Conservation (phyloP, 2,888 invertebrate species). For the Amiota minor region DNA sequence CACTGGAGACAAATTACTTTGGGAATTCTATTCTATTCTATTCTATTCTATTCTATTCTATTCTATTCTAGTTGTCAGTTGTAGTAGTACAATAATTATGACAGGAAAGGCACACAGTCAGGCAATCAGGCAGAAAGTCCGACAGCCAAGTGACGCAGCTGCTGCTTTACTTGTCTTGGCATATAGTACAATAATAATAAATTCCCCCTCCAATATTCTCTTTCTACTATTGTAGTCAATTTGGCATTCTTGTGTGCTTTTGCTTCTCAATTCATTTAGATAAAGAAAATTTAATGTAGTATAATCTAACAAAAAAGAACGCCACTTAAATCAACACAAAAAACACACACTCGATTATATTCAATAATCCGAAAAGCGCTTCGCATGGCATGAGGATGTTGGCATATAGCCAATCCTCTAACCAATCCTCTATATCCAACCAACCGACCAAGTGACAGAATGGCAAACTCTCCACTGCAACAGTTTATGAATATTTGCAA, state of each 20-base stretch:
- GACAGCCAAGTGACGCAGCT: no score
- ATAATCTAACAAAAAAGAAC: background rate
- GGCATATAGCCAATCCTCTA: background rate
- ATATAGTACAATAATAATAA: no score
- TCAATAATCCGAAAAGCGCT: conserved; percentile 16
- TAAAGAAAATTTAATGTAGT: no score
- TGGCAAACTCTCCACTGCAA: background rate
- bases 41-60: no score
- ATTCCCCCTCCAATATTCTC: no score
- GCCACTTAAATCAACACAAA: background rate
- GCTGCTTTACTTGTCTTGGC: no score
- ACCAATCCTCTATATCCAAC: background rate
- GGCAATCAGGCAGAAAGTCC: no score
- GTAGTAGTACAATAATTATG: no score
- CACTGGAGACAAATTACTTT: background rate
- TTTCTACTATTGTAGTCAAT: conserved; percentile 34
- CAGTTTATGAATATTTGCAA: conserved; percentile 28
- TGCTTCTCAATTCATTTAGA: conserved; percentile 23
- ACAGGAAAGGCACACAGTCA: no score
- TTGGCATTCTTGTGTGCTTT: conserved; percentile 47
- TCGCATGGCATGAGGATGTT: background rate
- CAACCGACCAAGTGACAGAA: background rate
- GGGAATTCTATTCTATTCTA: background rate
- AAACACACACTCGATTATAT: conserved; percentile 24
- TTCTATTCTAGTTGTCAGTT: no score